phyloP scores from a whole-genome alignment of 2,113 vertebrate species.

The Xenopus tropicalis region DNA sequence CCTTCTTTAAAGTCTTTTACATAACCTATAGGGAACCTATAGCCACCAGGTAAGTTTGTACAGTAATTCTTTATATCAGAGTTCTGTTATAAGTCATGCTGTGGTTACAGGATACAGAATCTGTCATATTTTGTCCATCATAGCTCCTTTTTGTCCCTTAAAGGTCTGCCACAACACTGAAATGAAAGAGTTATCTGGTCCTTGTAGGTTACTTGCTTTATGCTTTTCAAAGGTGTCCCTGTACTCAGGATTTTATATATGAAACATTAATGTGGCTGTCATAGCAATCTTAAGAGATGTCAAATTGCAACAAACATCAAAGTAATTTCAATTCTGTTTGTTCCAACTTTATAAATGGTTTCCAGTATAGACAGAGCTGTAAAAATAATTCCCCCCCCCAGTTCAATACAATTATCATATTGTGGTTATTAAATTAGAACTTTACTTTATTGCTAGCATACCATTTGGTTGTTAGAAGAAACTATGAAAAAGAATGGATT shows the following conservation, averaged over 20 bases:
- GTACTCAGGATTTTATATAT: constrained; percentile 16
- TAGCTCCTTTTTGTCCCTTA: neutral
- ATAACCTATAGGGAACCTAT: neutral
- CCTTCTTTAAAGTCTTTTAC: too few species aligned
- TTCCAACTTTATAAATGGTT: constrained; percentile 22
- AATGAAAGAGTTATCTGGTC: neutral
- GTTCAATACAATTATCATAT: neutral
- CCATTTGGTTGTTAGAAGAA: too few species aligned
- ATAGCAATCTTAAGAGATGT: constrained; percentile 31
- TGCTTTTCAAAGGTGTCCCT: constrained; percentile 22
- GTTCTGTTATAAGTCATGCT: neutral
- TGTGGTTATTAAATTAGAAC: too few species aligned
- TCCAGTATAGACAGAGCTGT: constrained; percentile 15
- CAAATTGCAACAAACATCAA: constrained; percentile 31
- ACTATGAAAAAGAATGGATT: too few species aligned
- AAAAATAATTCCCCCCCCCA: constrained; percentile 16
- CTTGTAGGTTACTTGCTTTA: constrained; percentile 4
- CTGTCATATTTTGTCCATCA: neutral
- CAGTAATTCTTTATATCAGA: neutral
- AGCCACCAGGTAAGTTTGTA: neutral
- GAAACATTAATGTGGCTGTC: constrained; percentile 41
- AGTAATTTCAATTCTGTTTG: constrained; percentile 28
- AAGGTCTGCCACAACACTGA: too few species aligned
- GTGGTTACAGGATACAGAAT: neutral
- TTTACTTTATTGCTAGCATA: too few species aligned